Evolutionary conservation across 2,888 invertebrate genomes (phyloP), one percentile per base, ranked within the genome.

Genomic region (Slavum lentiscoides): DNA sequence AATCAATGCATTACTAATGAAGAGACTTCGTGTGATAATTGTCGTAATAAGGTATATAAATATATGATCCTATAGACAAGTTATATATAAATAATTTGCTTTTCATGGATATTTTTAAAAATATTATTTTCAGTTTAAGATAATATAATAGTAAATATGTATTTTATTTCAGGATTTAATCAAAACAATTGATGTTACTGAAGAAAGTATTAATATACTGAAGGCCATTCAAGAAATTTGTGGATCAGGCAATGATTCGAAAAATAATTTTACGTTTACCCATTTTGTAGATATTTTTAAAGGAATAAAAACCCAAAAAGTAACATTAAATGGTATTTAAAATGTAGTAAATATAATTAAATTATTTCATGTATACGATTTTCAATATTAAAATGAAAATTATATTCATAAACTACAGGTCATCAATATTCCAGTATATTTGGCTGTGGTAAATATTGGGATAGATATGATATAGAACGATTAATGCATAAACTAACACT

Each of bases 21-120:
- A n/a, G 86, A 86, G 43, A 92, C 94, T 0, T 91, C 93, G 0
- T 98, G 98, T 87, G 98, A 98, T 87, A 97, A 96, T 87, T 99
- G 98, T 85, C 88, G 90, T 74, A 89, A 89, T 77, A 89, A 90
- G 85, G 90, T 91, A 82, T 87, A 30, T 30, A 30, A 30, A 88
- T 21, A 30, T n/a, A 21, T 58, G 8, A n/a, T 58, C n/a, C n/a
- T 5, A n/a, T n/a, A n/a, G n/a, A 58, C n/a, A 19, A 6, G n/a
- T 59, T 49, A 49, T 39, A 62, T 39, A 58, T 11, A 43, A 17
- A 19, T 59, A 17, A 43, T 61, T 59, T 23, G 59, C 3, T 75
- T 55, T 58, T 11, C 13, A 13, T 49, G 11, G 15, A 49, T 23
- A 49, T 53, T 59, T 23, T 68, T 4, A 53, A 17, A 23, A 53